A percentile compares a stretch with the other conserved stretches of the same genome.
These are phyloP conservation scores for Eurystomus gularis DNA, from an alignment of 2,113 vertebrate genomes.

Conservation along the genomic window DNA sequence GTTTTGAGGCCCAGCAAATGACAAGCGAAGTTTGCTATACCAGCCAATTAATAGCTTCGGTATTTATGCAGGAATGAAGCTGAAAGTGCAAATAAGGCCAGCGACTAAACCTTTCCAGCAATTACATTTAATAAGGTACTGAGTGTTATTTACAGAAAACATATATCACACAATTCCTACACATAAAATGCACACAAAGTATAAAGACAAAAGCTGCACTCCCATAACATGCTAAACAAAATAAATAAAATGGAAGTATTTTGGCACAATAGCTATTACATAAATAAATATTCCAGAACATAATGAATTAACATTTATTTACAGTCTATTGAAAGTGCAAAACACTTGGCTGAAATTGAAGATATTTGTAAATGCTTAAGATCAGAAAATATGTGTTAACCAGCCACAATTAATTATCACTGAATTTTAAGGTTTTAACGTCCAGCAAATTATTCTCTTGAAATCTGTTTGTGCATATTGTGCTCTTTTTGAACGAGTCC, in stretches of 20 bases:
- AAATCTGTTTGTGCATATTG: constrained; percentile 76
- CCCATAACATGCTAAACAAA: constrained; percentile 75
- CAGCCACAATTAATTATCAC: constrained; percentile 61
- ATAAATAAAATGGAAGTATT: constrained; percentile 82
- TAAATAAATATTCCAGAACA: constrained; percentile 80
- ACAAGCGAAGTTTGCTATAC: not conserved
- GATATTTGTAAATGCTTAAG: constrained; percentile 65
- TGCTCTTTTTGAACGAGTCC: constrained; percentile 74
- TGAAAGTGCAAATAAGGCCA: constrained; percentile 54
- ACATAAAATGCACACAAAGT: constrained; percentile 75
- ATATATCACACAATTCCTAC: constrained; percentile 69
- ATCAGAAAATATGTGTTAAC: constrained; percentile 68
- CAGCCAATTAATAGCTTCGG: not conserved
- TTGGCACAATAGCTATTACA: constrained; percentile 80
- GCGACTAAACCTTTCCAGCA: constrained; percentile 52
- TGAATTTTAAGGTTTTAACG: constrained; percentile 68
- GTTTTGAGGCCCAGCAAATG: not conserved
- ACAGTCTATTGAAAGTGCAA: constrained; percentile 81
- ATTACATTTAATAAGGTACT: constrained; percentile 80
- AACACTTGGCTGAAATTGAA: constrained; percentile 73
- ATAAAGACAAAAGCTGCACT: constrained; percentile 75
- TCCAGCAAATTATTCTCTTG: constrained; percentile 73
- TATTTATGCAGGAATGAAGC: constrained; percentile 43
- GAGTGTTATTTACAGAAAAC: constrained; percentile 82
- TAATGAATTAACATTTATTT: constrained; percentile 77